Evolutionary conservation across 2,888 invertebrate species (phyloP), one percentile per base, ranked within the genome.

Genomic region (Tenthredo amoena): DNA sequence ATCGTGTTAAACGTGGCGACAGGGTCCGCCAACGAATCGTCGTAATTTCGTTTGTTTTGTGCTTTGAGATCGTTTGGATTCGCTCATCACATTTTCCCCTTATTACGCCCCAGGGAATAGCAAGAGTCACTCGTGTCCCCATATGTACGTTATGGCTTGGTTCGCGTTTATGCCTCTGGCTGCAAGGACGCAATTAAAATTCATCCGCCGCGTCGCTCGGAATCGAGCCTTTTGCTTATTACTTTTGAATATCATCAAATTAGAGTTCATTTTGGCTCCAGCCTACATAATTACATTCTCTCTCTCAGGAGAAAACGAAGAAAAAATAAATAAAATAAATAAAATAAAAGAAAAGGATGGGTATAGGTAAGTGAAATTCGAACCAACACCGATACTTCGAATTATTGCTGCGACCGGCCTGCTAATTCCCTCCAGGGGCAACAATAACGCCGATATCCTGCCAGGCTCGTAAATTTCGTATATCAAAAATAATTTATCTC

Each of bases 21-120:
- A 65, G 7, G 62, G 21, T 37, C 40, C 37, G 47, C 47, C 77
- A 55, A 77, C 31, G 55, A 50, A 77, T 77, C 55, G 83, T 68
- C 34, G 83, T 83, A 65, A 71, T 83, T 83, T 83, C 83, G 83
- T 83, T 71, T 65, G 47, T 83, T 43, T 71, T 47, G 31, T 71
- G 68, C 83, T 83, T 47, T 71, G 68, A n/a, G 47, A 68, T 47
- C 68, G 65, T 83, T 83, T 71, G 47, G 68, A 47, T 83, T 47
- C 62, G 68, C 71, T 62, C 81, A 65, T 81, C 58, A 62, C 58
- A 81, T 81, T 65, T 81, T 31, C 9, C 50, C 58, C 62, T 31
- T 34, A 81, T 81, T 81, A 62, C 37, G 62, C 81, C 43, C 81
- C 4, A 81, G 81, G 81, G 81, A 62, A n/a, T 26, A 18, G 21